A percentile compares a stretch with the other conserved stretches of the same genome.
phyloP scores from a whole-genome alignment of 2,888 invertebrate genomes.

The Callimorpha dominula region DNA sequence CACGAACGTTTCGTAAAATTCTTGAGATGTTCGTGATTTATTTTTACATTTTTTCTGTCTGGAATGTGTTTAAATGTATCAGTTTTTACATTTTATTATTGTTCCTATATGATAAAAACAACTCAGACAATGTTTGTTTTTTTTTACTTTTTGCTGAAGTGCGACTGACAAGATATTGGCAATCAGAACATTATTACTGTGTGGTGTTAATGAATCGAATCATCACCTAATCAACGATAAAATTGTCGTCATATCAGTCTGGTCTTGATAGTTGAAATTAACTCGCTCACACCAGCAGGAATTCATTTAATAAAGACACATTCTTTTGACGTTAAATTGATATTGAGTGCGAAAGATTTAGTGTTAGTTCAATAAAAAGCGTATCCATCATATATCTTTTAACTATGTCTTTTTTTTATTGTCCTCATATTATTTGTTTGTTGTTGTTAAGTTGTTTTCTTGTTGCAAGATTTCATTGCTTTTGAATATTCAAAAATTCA shows the following conservation, averaged over 20 bases:
- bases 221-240: slow-evolving; percentile 9
- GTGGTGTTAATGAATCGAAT: slow-evolving; percentile 5
- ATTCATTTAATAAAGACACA: background rate
- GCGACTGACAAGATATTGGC: slow-evolving; percentile 10
- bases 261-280: background rate
- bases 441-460: too few relatives aligned
- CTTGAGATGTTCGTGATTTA: background rate
- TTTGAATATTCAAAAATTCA: too few relatives aligned
- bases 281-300: background rate
- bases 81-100: background rate
- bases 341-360: background rate
- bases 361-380: background rate
- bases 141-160: slow-evolving; percentile 5
- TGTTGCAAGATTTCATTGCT: too few relatives aligned
- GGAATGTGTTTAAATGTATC: background rate
- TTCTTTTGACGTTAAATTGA: background rate
- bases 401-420: too few relatives aligned
- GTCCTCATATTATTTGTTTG: too few relatives aligned
- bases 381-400: too few relatives aligned
- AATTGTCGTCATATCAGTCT: slow-evolving; percentile 5
- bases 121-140: background rate
- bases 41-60: background rate
- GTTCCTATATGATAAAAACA: background rate
- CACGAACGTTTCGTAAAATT: background rate
- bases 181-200: slow-evolving; percentile 11